Conservation (phyloP, 2,888 invertebrate species). For the Leucozona laternaria region DNA sequence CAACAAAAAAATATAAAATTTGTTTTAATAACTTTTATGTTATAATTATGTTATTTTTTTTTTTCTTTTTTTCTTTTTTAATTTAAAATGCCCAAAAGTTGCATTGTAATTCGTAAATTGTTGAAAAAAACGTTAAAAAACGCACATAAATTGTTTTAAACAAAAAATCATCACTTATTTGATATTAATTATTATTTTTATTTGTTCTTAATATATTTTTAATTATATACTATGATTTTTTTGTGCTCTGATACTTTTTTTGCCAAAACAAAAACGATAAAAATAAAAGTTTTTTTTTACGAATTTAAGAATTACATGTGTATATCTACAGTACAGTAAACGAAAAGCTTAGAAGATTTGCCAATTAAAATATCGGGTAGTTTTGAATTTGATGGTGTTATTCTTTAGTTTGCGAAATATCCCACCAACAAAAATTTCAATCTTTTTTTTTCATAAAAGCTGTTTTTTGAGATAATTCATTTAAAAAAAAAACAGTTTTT, state of each 20-base stretch:
- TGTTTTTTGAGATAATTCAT: no score
- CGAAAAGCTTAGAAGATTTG: neutral
- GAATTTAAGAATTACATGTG: constrained; percentile 9
- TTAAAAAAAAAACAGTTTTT: no score
- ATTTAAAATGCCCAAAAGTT: constrained; percentile 71
- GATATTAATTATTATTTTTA: neutral
- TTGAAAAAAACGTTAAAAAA: constrained; percentile 42
- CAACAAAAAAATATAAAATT: constrained; percentile 7
- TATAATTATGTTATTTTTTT: neutral
- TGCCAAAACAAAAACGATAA: constrained; percentile 76
- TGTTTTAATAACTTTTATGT: neutral
- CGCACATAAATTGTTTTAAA: constrained; percentile 41
- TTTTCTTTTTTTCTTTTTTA: constrained; percentile 41
- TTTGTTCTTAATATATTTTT: constrained; percentile 15
- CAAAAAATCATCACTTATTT: constrained; percentile 57
- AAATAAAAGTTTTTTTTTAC: constrained; percentile 68
- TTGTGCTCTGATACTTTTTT: constrained; percentile 44
- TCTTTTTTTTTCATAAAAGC: no score
- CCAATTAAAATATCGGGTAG: neutral
- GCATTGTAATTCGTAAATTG: constrained; percentile 66
- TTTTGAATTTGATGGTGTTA: neutral
- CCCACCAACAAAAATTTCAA: no score
- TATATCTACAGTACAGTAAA: constrained; percentile 29
- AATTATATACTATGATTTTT: constrained; percentile 40
- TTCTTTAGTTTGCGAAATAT: no score